A percentile compares a stretch with the other conserved stretches of the same genome.
Conservation (phyloP, 2,797 vertebrate species). For the Cichlasoma orientale region DNA sequence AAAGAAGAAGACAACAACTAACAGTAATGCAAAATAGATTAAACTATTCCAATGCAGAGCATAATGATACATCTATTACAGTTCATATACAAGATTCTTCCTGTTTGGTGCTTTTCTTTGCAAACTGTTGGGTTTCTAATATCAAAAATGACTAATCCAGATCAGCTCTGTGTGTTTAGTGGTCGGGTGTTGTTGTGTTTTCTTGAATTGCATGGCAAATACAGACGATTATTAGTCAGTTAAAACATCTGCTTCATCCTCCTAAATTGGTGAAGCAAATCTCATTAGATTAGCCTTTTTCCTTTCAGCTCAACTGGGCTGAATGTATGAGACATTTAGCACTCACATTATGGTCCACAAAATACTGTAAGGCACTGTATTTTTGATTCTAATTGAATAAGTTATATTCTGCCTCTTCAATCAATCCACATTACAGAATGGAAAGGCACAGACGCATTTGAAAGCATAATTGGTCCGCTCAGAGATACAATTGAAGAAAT, state of each 20-base stretch:
- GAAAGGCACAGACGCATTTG: constrained; percentile 80
- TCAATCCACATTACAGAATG: constrained; percentile 53
- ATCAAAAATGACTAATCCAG: constrained; percentile 58
- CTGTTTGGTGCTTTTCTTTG: constrained; percentile 79
- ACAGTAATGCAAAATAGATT: constrained; percentile 76
- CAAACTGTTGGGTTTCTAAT: constrained; percentile 69
- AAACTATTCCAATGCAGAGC: constrained; percentile 79
- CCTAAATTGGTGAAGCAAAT: constrained; percentile 13
- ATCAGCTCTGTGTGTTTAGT: constrained; percentile 42
- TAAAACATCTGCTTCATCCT: constrained; percentile 2
- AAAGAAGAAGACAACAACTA: constrained; percentile 71
- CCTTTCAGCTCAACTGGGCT: constrained; percentile 40
- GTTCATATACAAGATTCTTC: constrained; percentile 77
- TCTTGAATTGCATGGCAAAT: constrained; percentile 67
- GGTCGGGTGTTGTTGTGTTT: constrained; percentile 60
- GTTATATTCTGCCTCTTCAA: constrained; percentile 37
- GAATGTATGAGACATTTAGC: constrained; percentile 36
- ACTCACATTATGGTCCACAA: constrained; percentile 64
- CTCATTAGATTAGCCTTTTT: constrained; percentile 6
- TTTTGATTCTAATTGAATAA: constrained; percentile 69
- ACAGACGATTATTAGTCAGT: constrained; percentile 57
- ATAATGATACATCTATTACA: constrained; percentile 78
- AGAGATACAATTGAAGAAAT: constrained; percentile 42
- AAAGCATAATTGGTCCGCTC: constrained; percentile 64
- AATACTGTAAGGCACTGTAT: constrained; percentile 81